Percentiles rank a stretch among this genome's conserved stretches.
These are phyloP conservation scores for Phymastichus coffea DNA, from an alignment of 1,140 invertebrate genomes.

Conservation along the genomic window DNA sequence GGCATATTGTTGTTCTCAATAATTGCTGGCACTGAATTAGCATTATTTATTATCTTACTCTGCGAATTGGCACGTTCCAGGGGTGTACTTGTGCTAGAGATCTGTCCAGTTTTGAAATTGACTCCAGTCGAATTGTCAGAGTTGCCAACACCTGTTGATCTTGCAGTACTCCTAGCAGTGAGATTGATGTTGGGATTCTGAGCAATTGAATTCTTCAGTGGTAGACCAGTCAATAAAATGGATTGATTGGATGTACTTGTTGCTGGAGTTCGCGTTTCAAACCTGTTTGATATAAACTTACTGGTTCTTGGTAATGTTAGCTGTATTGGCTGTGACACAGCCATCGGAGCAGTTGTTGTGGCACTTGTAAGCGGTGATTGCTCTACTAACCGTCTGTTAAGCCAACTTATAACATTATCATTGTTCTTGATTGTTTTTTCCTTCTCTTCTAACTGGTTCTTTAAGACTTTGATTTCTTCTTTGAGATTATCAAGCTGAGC, in stretches of 20 bases:
- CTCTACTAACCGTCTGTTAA: slow-evolving; percentile 52
- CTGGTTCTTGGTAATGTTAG: slow-evolving; percentile 48
- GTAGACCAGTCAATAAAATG: slow-evolving; percentile 36
- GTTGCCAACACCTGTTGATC: slow-evolving; percentile 41
- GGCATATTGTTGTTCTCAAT: slow-evolving; percentile 47
- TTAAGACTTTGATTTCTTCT: slow-evolving; percentile 55
- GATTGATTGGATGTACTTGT: slow-evolving; percentile 35
- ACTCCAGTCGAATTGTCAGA: slow-evolving; percentile 41
- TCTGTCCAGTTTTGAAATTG: slow-evolving; percentile 45
- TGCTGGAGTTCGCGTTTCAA: slow-evolving; percentile 43
- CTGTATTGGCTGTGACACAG: slow-evolving; percentile 43
- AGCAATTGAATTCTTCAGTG: slow-evolving; percentile 44
- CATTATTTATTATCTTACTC: slow-evolving; percentile 36
- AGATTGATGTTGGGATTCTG: slow-evolving; percentile 50
- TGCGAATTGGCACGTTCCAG: slow-evolving; percentile 46
- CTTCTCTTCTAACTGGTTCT: slow-evolving; percentile 58
- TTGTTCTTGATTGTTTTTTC: slow-evolving; percentile 66
- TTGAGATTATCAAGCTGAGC: slow-evolving; percentile 54
- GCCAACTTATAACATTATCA: slow-evolving; percentile 59
- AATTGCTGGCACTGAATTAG: slow-evolving; percentile 35
- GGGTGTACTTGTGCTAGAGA: slow-evolving; percentile 52
- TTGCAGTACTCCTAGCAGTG: slow-evolving; percentile 39
- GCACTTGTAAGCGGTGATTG: slow-evolving; percentile 42
- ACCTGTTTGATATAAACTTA: slow-evolving; percentile 46
- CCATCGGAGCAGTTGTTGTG: slow-evolving; percentile 32